A percentile compares a stretch with the other conserved stretches of the same genome.
Evolutionary conservation across 2,113 vertebrate genomes (phyloP).

Genomic region (Ptilorrhoa leucosticta): DNA sequence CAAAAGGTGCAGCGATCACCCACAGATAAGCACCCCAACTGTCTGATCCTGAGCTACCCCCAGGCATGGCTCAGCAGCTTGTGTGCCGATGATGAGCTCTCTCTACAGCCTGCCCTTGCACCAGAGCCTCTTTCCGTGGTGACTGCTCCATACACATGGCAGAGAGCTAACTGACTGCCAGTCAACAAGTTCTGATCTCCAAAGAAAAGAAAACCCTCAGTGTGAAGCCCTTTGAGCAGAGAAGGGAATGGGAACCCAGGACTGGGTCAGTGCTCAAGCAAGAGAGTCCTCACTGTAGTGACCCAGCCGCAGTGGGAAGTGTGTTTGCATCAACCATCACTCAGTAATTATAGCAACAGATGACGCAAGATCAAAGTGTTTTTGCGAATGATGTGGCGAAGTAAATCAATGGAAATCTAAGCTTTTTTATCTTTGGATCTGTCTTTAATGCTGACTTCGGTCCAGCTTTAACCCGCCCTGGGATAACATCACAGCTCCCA

Average conservation of each 20-base stretch:
- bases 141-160: accelerated
- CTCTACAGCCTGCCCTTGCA: not conserved
- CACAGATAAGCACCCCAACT: not conserved
- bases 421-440: constrained; percentile 33
- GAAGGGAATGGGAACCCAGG: not conserved
- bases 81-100: not conserved
- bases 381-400: constrained; percentile 28
- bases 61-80: not conserved
- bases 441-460: constrained; percentile 53
- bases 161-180: not conserved
- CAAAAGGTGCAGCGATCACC: constrained; percentile 3
- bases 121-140: not conserved
- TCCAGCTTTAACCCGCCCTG: not conserved
- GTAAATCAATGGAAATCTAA: constrained; percentile 3
- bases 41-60: constrained; percentile 29
- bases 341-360: constrained; percentile 60
- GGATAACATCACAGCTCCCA: not conserved
- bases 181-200: not conserved
- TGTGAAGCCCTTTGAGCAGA: not conserved
- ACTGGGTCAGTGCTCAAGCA: not conserved
- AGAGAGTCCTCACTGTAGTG: not conserved
- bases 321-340: constrained; percentile 4
- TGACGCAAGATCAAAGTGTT: constrained; percentile 48
- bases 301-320: constrained; percentile 4
- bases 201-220: not conserved